Conservation (phyloP, 2,113 vertebrate genomes). For the Micronycteris hirsuta region DNA sequence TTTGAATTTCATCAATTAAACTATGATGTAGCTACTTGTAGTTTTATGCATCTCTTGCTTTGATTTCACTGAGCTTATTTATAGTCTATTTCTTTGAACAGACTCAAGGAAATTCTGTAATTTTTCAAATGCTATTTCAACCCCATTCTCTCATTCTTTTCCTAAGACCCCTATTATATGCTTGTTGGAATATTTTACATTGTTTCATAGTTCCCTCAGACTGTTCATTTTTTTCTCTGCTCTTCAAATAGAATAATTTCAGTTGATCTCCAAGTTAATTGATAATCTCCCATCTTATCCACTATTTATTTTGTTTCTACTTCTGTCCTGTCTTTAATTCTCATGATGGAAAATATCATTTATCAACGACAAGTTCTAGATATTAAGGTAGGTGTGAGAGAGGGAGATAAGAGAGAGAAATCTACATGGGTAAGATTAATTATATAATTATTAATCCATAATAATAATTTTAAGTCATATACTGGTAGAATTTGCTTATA, state of each 20-base stretch:
- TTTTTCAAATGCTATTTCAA: background rate
- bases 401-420: background rate
- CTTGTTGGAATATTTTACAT: background rate
- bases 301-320: background rate
- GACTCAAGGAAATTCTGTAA: background rate
- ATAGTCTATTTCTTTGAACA: background rate
- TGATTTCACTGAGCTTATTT: background rate
- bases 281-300: background rate
- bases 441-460: background rate
- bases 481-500: background rate
- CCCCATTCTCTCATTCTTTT: background rate
- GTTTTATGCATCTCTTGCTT: background rate
- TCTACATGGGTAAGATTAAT: background rate
- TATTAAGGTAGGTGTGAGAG: background rate
- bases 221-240: background rate
- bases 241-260: background rate
- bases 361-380: background rate
- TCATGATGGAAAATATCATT: background rate
- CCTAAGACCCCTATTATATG: background rate
- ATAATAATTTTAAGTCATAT: background rate
- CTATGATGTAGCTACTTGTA: background rate
- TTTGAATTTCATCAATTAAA: background rate
- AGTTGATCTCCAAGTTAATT: background rate
- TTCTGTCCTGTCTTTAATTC: background rate
- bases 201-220: background rate